Percentiles rank a stretch among this genome's conserved stretches.
Conservation (phyloP, 1,140 invertebrate genomes). For the Drosophila virilis region DNA sequence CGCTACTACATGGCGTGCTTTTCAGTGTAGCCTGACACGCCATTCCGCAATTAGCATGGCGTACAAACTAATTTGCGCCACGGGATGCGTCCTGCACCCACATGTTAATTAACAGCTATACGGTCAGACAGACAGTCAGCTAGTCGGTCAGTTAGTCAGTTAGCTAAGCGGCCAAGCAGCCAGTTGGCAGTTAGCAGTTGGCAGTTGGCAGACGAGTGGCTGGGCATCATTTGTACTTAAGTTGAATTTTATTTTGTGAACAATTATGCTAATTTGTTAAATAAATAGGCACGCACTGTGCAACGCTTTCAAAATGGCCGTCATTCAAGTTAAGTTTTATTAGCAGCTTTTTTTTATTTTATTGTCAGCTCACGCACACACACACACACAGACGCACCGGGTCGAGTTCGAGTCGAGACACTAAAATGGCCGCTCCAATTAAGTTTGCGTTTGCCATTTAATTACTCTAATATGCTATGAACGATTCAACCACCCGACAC, state of each 20-base stretch:
- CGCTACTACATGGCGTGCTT: slow-evolving; percentile 45
- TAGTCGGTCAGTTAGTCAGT: background rate
- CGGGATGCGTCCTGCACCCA: slow-evolving; percentile 70
- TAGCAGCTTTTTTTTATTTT: slow-evolving; percentile 74
- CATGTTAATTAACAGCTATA: slow-evolving; percentile 77
- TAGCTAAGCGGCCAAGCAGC: slow-evolving; percentile 2
- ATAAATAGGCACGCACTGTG: slow-evolving; percentile 74
- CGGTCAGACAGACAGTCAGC: background rate
- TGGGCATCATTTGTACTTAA: slow-evolving; percentile 81
- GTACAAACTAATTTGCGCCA: slow-evolving; percentile 83
- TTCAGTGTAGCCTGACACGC: slow-evolving; percentile 73
- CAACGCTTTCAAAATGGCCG: slow-evolving; percentile 60
- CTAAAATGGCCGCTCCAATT: slow-evolving; percentile 63
- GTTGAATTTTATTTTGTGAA: slow-evolving; percentile 84
- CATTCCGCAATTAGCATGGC: slow-evolving; percentile 81
- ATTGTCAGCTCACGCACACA: slow-evolving; percentile 56
- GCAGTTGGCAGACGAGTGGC: slow-evolving; percentile 4
- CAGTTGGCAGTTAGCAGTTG: background rate
- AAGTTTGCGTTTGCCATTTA: slow-evolving; percentile 78
- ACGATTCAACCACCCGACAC: slow-evolving; percentile 53
- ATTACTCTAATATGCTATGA: slow-evolving; percentile 74
- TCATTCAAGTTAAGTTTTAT: slow-evolving; percentile 81
- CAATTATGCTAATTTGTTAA: slow-evolving; percentile 84
- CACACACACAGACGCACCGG: background rate
- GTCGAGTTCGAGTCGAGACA: background rate